Conservation (phyloP, 2,797 vertebrate genomes). For the Scolopax bukidnonensis region DNA sequence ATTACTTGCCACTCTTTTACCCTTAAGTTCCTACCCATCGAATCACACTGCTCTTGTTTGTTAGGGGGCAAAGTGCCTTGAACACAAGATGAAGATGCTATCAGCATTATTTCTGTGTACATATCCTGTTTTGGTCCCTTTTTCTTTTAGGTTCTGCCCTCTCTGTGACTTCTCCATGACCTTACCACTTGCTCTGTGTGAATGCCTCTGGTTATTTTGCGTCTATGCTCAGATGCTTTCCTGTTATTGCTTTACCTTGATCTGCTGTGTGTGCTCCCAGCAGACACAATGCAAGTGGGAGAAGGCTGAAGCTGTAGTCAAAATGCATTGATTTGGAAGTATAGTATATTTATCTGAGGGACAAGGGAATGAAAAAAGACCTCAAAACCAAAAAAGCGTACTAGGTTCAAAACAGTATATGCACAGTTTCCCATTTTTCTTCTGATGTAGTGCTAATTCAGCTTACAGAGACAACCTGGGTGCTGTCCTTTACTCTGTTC, state of each 20-base stretch:
- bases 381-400: not conserved
- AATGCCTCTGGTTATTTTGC: conserved; percentile 56
- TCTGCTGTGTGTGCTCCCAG: not conserved
- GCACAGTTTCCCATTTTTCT: not conserved
- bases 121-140: conserved; percentile 37
- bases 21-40: not conserved
- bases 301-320: not conserved
- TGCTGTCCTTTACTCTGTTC: not conserved
- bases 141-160: conserved; percentile 46
- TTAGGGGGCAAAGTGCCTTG: not conserved
- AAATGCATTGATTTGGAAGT: not conserved
- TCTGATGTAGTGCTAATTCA: not conserved
- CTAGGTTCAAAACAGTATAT: not conserved
- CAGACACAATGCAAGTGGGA: not conserved
- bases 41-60: not conserved
- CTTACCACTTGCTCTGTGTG: conserved; percentile 23
- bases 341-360: not conserved
- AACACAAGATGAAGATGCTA: conserved; percentile 18
- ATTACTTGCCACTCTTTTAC: not conserved
- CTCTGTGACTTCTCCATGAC: conserved; percentile 55
- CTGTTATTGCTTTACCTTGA: conserved; percentile 50
- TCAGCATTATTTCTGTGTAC: conserved; percentile 10
- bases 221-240: conserved; percentile 16
- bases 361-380: not conserved
- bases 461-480: not conserved